These are phyloP conservation scores for Drosophila triauraria DNA, from an alignment of 1,140 invertebrate species.

Conservation along the genomic window DNA sequence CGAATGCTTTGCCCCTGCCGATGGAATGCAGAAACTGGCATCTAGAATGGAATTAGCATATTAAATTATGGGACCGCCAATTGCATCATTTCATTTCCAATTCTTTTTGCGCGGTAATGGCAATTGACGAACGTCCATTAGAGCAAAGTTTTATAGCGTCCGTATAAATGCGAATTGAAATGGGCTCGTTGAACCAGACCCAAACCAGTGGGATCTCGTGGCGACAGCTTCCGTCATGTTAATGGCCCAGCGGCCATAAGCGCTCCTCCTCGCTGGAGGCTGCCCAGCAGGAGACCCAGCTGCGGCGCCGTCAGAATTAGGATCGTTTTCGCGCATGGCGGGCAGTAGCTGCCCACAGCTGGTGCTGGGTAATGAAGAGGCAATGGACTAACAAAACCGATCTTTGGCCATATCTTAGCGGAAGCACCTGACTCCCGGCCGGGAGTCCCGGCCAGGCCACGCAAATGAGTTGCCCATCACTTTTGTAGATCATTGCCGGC, in stretches of 20 bases:
- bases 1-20: background rate
- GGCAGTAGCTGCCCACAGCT: constrained; percentile 5
- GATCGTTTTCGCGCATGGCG: background rate
- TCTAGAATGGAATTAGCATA: constrained; percentile 68
- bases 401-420: constrained; percentile 24
- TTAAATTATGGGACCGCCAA: constrained; percentile 71
- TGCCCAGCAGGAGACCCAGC: constrained; percentile 50
- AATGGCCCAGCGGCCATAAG: constrained; percentile 42
- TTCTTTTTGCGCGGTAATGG: constrained; percentile 52
- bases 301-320: constrained; percentile 2
- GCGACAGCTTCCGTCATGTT: constrained; percentile 75
- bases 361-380: constrained; percentile 22
- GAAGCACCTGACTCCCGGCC: background rate
- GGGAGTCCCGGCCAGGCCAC: background rate
- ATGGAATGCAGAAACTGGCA: constrained; percentile 25
- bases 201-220: constrained; percentile 3
- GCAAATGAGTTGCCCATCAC: constrained; percentile 31
- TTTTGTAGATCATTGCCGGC: constrained; percentile 1
- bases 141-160: constrained; percentile 64
- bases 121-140: constrained; percentile 60
- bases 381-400: constrained; percentile 12
- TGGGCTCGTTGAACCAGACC: constrained; percentile 33
- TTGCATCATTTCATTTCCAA: constrained; percentile 58
- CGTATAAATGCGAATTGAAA: constrained; percentile 73
- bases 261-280: constrained; percentile 18